Evolutionary conservation across 64 coral and sea anemone genomes (phyloP).

Genomic region (Montipora efflorescens): DNA sequence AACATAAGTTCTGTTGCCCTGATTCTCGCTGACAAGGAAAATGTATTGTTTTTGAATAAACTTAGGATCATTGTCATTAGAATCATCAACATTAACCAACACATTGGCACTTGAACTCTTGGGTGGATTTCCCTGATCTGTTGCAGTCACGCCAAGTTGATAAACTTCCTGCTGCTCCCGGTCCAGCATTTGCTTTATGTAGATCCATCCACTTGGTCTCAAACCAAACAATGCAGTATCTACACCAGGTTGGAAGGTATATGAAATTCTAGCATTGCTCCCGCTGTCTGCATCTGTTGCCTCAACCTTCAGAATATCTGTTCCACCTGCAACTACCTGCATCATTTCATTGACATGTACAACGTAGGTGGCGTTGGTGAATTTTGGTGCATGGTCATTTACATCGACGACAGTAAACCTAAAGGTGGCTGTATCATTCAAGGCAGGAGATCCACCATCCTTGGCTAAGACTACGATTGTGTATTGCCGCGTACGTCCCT

Average conservation of each 20-base stretch:
- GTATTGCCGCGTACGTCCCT: slow-evolving; percentile 48
- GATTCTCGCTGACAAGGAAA: slow-evolving; percentile 67
- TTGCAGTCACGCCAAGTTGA: slow-evolving; percentile 58
- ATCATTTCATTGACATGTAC: slow-evolving; percentile 61
- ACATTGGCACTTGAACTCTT: slow-evolving; percentile 67
- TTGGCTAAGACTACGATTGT: slow-evolving; percentile 65
- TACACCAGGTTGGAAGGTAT: slow-evolving; percentile 69
- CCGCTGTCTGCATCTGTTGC: slow-evolving; percentile 90
- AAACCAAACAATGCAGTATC: slow-evolving; percentile 79
- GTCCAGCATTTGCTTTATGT: slow-evolving; percentile 65
- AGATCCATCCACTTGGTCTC: slow-evolving; percentile 70
- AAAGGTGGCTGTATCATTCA: slow-evolving; percentile 60
- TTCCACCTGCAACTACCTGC: slow-evolving; percentile 5
- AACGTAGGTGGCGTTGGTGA: slow-evolving; percentile 69
- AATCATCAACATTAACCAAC: slow-evolving; percentile 81
- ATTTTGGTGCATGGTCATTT: slow-evolving; percentile 92
- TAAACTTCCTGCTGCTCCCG: slow-evolving; percentile 79
- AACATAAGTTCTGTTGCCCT: slow-evolving; percentile 66
- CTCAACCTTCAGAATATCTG: slow-evolving; percentile 67
- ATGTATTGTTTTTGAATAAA: slow-evolving; percentile 63
- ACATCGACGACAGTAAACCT: slow-evolving; percentile 87
- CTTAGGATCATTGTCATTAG: slow-evolving; percentile 85
- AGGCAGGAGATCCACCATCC: slow-evolving; percentile 76
- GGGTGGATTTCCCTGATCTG: slow-evolving; percentile 74
- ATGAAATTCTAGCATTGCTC: slow-evolving; percentile 77